Evolutionary conservation across 1,140 invertebrate species (phyloP).

Genomic region (Ephestia elutella): DNA sequence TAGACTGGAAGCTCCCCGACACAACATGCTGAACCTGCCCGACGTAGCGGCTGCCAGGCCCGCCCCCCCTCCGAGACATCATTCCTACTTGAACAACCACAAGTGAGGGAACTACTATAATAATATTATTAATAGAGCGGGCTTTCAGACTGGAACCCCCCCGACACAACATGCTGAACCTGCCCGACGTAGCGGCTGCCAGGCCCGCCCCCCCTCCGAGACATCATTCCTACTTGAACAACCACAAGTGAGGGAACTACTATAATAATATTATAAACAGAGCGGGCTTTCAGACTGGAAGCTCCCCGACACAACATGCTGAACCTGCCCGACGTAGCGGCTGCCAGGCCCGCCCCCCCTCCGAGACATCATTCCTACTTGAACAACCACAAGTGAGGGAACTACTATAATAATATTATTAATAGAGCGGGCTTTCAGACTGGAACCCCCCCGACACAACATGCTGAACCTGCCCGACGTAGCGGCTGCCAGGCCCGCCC

Average conservation of each 20-base stretch:
- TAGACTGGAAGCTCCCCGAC: constrained; percentile 89
- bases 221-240: too few relatives aligned
- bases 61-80: constrained; percentile 72
- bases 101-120: too few relatives aligned
- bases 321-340: constrained; percentile 70
- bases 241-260: too few relatives aligned
- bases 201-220: constrained; percentile 77
- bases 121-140: constrained; percentile 94
- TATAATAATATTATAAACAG: too few relatives aligned
- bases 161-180: too few relatives aligned
- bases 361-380: constrained; percentile 37
- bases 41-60: constrained; percentile 74
- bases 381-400: too few relatives aligned
- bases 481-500: constrained; percentile 72
- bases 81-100: too few relatives aligned
- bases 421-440: constrained; percentile 93
- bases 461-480: constrained; percentile 71
- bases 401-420: too few relatives aligned
- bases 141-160: constrained; percentile 93
- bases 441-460: constrained; percentile 90
- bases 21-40: constrained; percentile 62
- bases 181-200: constrained; percentile 67
- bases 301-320: too few relatives aligned
- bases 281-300: constrained; percentile 93
- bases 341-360: constrained; percentile 75